These are phyloP conservation scores for Cyanoramphus novaezelandiae DNA, from an alignment of 2,113 vertebrate species.

Conservation along the genomic window DNA sequence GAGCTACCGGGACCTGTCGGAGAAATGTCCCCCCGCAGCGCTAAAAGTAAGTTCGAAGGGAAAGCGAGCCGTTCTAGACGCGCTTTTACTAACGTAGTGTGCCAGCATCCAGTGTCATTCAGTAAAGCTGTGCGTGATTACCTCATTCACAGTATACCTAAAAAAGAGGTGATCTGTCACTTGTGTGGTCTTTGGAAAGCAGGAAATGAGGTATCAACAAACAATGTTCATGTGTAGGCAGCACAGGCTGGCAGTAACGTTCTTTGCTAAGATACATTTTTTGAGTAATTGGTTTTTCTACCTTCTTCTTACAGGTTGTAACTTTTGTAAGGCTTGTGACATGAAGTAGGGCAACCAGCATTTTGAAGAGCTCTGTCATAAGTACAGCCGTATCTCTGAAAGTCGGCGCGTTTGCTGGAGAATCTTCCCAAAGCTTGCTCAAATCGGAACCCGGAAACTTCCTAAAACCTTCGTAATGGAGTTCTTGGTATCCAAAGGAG, in stretches of 20 bases:
- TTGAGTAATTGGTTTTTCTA: neutral
- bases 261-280: rapidly evolving
- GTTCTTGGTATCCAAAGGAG: slow-evolving; percentile 40
- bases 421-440: neutral
- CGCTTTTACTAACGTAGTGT: rapidly evolving
- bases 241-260: rapidly evolving
- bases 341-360: slow-evolving; percentile 3
- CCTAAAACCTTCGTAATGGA: slow-evolving; percentile 63
- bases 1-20: rapidly evolving
- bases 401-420: neutral
- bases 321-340: neutral
- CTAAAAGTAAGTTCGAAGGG: neutral
- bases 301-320: neutral
- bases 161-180: neutral
- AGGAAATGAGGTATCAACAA: rapidly evolving
- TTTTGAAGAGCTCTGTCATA: neutral
- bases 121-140: rapidly evolving
- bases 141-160: rapidly evolving
- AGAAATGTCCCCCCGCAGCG: rapidly evolving
- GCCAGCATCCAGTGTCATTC: neutral
- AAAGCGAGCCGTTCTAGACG: rapidly evolving
- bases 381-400: neutral
- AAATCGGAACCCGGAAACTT: neutral
- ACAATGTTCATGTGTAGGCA: rapidly evolving
- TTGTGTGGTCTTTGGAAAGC: neutral